Evolutionary conservation across 2,888 invertebrate genomes (phyloP), one percentile per base, ranked within the genome.

Genomic region (Leptarthrus brevirostris): DNA sequence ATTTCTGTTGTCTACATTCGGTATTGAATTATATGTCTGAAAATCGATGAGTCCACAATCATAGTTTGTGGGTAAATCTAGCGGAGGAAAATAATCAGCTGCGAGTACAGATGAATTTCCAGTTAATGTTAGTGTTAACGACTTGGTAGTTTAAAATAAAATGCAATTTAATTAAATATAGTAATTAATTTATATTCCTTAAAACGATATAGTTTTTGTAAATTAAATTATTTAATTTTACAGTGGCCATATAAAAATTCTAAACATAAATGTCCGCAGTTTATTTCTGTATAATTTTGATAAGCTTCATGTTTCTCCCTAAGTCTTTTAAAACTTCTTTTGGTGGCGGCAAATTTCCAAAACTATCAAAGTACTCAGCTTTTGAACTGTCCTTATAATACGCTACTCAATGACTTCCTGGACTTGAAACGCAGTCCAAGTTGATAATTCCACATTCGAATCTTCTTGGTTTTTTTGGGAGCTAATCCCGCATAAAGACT

Each of bases 391-490:
- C n/a, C n/a, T n/a, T n/a, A n/a, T n/a, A n/a, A n/a, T n/a, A n/a
- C n/a, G n/a, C n/a, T n/a, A 82, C 79, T 82, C 83, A 82, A 79
- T 84, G 82, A 16, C 82, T 81, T 8, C 83, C 83, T 18, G 34
- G 20, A 3, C 77, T 78, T 5, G 40, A 53, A 49, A 53, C 75
- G 53, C 72, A 72, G 78, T 82, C 44, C n/a, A n/a, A n/a, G n/a
- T n/a, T n/a, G n/a, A n/a, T n/a, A n/a, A n/a, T n/a, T n/a, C n/a
- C n/a, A n/a, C 44, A n/a, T n/a, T 44, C 44, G 4, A 4, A 14
- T 2, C n/a, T 44, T 44, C 12, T 44, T 14, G 16, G 3, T 14
- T 44, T 44, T 12, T 14, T 44, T 1, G 12, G 44, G n/a, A 44
- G 12, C 6, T 14, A 12, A 14, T 44, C 16, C 4, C 44, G 44